Conservation (phyloP, 2,888 invertebrate genomes). For the Xanthia togata region DNA sequence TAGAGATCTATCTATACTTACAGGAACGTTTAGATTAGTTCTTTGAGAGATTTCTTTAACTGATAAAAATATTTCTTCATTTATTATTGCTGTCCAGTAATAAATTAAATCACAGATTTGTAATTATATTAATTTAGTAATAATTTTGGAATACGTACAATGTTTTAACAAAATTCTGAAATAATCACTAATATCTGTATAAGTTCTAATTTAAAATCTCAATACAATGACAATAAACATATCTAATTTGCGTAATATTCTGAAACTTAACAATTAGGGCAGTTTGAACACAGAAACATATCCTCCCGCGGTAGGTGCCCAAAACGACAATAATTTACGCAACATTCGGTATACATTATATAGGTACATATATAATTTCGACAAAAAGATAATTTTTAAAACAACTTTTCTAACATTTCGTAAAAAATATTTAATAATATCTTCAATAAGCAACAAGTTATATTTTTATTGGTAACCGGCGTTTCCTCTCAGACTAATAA, state of each 20-base stretch:
- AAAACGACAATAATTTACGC: constrained; percentile 86
- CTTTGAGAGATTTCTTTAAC: constrained; percentile 80
- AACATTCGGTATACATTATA: constrained; percentile 79
- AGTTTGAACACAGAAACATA: constrained; percentile 59
- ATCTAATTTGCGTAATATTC: constrained; percentile 84
- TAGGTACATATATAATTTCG: constrained; percentile 78
- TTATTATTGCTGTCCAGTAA: constrained; percentile 79
- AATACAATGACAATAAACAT: constrained; percentile 78
- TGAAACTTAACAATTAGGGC: constrained; percentile 87
- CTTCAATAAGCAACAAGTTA: constrained; percentile 90
- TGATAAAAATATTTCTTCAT: constrained; percentile 68
- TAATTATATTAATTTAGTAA: constrained; percentile 84
- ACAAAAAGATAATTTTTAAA: constrained; percentile 78
- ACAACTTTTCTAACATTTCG: constrained; percentile 87
- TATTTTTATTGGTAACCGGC: constrained; percentile 91
- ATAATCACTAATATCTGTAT: constrained; percentile 75
- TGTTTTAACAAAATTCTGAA: constrained; percentile 71
- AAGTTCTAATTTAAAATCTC: constrained; percentile 81
- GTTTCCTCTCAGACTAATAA: constrained; percentile 90
- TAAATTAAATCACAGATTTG: constrained; percentile 90
- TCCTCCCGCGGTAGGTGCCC: constrained; percentile 71
- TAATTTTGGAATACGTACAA: constrained; percentile 76
- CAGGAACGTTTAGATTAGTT: constrained; percentile 88
- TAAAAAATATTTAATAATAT: constrained; percentile 87
- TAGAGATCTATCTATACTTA: constrained; percentile 90